These are phyloP conservation scores for Equus quagga DNA, from an alignment of 2,113 vertebrate genomes.

Conservation along the genomic window DNA sequence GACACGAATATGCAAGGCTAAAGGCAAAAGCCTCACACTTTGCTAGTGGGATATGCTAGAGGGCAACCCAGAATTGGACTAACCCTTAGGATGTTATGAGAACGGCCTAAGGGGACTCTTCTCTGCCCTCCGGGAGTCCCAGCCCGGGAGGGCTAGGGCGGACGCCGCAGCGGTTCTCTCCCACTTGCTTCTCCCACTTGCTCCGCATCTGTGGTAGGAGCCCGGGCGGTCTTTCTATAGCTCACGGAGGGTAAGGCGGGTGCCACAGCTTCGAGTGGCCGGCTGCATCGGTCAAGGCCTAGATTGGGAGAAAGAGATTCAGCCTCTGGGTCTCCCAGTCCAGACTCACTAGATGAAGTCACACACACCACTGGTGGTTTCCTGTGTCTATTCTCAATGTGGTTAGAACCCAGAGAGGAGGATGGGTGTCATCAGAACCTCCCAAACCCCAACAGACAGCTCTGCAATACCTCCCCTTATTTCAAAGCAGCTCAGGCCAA, in stretches of 20 bases:
- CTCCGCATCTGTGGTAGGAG: neutral
- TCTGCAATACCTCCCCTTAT: neutral
- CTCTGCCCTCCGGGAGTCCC: neutral
- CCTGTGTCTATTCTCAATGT: constrained; percentile 19
- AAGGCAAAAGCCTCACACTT: neutral
- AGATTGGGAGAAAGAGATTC: neutral
- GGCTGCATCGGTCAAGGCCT: neutral
- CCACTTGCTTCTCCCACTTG: neutral
- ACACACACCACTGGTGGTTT: constrained; percentile 31
- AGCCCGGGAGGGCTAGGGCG: neutral
- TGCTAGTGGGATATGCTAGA: neutral
- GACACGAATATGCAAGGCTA: neutral
- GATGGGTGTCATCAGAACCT: neutral
- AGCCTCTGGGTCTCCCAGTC: neutral
- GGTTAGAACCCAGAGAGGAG: neutral
- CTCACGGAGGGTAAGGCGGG: neutral
- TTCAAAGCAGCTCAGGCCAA: constrained; percentile 55
- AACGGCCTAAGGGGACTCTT: neutral
- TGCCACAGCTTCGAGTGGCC: neutral
- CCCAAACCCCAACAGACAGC: neutral
- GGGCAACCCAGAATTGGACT: neutral
- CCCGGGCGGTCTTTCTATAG: neutral
- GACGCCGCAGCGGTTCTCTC: neutral
- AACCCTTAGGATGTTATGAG: neutral
- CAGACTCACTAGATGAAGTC: neutral